Evolutionary conservation across 1,140 invertebrate species (phyloP).

Genomic region (Drosophila pandora): DNA sequence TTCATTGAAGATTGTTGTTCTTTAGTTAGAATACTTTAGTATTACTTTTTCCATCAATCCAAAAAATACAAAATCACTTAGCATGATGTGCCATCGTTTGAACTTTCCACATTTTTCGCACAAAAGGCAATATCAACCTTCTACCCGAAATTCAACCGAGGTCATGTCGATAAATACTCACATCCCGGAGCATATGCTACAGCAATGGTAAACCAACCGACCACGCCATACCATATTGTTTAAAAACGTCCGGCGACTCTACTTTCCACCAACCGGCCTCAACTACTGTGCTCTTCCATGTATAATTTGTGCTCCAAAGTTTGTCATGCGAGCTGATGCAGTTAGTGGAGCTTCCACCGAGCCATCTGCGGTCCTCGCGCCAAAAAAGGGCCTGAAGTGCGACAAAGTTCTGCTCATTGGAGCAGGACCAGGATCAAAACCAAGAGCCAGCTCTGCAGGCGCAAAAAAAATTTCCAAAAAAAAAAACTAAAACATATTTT

Average conservation of each 20-base stretch:
- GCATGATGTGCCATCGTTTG: neutral
- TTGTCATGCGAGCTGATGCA: conserved; percentile 61
- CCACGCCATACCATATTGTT: neutral
- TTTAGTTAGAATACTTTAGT: too few relatives aligned
- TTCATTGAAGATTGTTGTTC: neutral
- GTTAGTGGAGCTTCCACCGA: conserved; percentile 41
- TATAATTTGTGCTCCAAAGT: conserved; percentile 62
- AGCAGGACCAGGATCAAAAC: neutral
- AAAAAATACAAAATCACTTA: too few relatives aligned
- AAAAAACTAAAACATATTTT: neutral
- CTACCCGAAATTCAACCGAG: neutral
- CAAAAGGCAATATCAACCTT: neutral
- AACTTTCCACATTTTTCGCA: neutral
- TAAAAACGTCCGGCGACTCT: conserved; percentile 27
- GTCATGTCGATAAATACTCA: conserved; percentile 39
- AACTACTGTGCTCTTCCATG: conserved; percentile 36
- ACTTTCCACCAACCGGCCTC: conserved; percentile 7
- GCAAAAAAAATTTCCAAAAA: neutral
- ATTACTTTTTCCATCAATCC: too few relatives aligned
- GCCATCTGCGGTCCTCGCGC: conserved; percentile 23
- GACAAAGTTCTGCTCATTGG: conserved; percentile 13
- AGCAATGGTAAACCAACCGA: too few relatives aligned
- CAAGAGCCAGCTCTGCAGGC: neutral
- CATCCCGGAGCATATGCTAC: conserved; percentile 18
- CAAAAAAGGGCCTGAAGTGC: conserved; percentile 22